Base-by-base conservation (phyloP, 2,888 invertebrate genomes). In the Operophtera brumata region DNA sequence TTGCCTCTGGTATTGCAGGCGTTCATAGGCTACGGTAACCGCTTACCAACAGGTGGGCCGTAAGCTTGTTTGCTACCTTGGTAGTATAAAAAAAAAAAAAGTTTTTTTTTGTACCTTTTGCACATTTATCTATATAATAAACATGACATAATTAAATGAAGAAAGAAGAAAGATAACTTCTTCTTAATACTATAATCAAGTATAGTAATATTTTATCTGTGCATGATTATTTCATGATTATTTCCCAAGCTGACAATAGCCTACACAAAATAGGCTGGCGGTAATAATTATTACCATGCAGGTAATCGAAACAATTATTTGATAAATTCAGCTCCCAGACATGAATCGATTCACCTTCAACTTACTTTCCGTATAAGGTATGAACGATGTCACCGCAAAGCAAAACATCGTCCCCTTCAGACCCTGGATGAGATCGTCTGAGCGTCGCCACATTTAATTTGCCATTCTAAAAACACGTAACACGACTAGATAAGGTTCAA, bases 321-420 rank as follows among this genome's bases (percentile, higher is more conserved):
- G 67, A 64, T 52, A 67, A 69, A 73, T 72, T 73, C 72, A 69
- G 72, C 77, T 80, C 61, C 67, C 73, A 73, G 78, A 75, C 83
- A 79, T 75, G 79, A 78, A 71, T 71, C 71, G 72, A 73, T 74
- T 69, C 70, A 69, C 73, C 75, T 81, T 78, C 78, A 73, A 80
- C 82, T 82, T 77, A 76, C 73, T 79, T 78, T 79, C 77, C 77
- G 71, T 80, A 79, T 81, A 84, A 77, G 78, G 75, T 68, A 57
- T 72, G 78, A 78, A 75, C 74, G 79, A 77, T 78, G 81, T 80
- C 78, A 70, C 75, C 76, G 75, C 78, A 80, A 78, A 82, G 83
- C 82, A 81, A 83, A 85, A 84, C 83, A 85, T 78, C 80, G 70
- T 70, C 81, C 84, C 77, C 73, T 67, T 71, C 75, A 75, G 67